Percentiles rank a stretch among this genome's conserved stretches.
Evolutionary conservation across 2,888 invertebrate species (phyloP).

Genomic region (Hirtodrosophila cameraria): DNA sequence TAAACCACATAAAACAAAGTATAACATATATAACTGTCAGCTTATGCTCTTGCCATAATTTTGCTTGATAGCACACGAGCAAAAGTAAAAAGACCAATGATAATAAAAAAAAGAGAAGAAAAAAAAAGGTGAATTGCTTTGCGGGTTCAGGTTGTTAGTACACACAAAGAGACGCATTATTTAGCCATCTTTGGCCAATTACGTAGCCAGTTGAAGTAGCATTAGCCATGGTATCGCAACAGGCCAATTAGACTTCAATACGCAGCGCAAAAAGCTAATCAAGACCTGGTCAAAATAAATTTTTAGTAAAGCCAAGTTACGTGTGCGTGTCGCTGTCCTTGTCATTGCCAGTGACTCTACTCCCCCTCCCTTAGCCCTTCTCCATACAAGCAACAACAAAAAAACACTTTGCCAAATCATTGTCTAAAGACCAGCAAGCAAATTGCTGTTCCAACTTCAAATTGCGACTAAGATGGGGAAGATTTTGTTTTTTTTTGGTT

Average conservation of each 20-base stretch:
- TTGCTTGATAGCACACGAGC: neutral
- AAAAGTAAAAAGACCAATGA: slow-evolving; percentile 5
- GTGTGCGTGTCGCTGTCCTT: slow-evolving; percentile 39
- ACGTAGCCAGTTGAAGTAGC: slow-evolving; percentile 60
- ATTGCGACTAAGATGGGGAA: slow-evolving; percentile 28
- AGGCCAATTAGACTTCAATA: slow-evolving; percentile 53
- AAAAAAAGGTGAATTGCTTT: neutral
- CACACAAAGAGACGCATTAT: slow-evolving; percentile 42
- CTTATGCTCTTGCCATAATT: slow-evolving; percentile 9
- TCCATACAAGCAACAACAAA: neutral
- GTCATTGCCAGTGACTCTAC: neutral
- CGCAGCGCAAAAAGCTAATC: slow-evolving; percentile 45
- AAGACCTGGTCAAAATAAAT: slow-evolving; percentile 41
- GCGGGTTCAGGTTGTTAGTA: slow-evolving; percentile 5
- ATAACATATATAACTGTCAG: neutral
- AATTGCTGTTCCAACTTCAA: slow-evolving; percentile 49
- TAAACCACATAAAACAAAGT: neutral
- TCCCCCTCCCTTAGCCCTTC: no score
- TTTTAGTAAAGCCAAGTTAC: slow-evolving; percentile 48
- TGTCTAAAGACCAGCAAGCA: slow-evolving; percentile 61
- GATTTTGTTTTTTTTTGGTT: slow-evolving; percentile 35
- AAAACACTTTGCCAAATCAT: slow-evolving; percentile 67
- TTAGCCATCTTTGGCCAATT: slow-evolving; percentile 67
- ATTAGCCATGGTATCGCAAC: slow-evolving; percentile 60
- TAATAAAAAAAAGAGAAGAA: slow-evolving; percentile 13